phyloP scores from a whole-genome alignment of 2,113 vertebrate species.

The Amphiprion ocellaris region DNA sequence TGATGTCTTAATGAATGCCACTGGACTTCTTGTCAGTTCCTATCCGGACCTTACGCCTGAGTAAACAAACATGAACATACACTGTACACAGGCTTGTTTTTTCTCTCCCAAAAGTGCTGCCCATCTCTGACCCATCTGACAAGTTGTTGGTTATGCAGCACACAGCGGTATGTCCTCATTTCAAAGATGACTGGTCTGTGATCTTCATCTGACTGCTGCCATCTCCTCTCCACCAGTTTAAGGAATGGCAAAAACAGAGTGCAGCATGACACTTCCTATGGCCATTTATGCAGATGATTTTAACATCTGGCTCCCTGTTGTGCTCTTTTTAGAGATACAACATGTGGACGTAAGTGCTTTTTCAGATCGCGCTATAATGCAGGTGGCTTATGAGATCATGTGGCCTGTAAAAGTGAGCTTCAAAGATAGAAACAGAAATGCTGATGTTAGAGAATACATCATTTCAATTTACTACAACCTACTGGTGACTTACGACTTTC shows the following conservation, averaged over 20 bases:
- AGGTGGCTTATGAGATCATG: too few species aligned
- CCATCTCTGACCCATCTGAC: neutral
- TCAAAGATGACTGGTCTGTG: neutral
- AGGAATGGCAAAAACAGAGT: neutral
- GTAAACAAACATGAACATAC: neutral
- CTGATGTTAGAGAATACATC: too few species aligned
- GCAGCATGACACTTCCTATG: neutral
- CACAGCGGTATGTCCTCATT: neutral
- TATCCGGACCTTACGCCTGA: neutral
- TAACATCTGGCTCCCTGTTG: conserved; percentile 23
- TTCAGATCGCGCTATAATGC: too few species aligned
- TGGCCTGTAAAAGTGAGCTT: too few species aligned
- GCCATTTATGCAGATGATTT: neutral
- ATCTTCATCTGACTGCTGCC: neutral
- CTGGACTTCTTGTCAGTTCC: neutral
- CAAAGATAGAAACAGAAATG: too few species aligned
- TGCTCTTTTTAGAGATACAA: neutral
- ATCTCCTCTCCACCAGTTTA: neutral
- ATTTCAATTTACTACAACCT: too few species aligned
- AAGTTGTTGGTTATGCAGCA: neutral
- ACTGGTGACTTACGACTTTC: too few species aligned
- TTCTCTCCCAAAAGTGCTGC: neutral
- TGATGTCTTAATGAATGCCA: neutral
- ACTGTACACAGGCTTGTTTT: neutral
- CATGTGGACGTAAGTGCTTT: too few species aligned